Percentiles rank a stretch among this genome's conserved stretches.
Conservation (phyloP, 2,888 invertebrate species). For the Pterostichus niger region DNA sequence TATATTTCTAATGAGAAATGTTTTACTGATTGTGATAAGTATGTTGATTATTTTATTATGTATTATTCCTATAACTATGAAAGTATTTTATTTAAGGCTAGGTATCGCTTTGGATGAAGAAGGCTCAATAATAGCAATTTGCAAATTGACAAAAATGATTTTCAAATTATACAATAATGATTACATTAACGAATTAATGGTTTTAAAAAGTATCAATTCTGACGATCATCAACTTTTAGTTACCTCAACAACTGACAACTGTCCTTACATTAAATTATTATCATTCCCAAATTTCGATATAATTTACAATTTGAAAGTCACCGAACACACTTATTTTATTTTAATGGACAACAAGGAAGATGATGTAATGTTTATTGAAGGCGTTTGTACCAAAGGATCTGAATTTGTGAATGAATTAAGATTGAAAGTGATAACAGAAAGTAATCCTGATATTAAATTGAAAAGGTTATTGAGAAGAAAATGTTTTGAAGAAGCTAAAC, state of each 20-base stretch:
- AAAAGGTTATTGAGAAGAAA: conserved; percentile 76
- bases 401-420: conserved; percentile 72
- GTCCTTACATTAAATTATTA: conserved; percentile 65
- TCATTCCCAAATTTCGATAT: conserved; percentile 69
- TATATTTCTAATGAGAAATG: conserved; percentile 42
- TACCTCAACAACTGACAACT: conserved; percentile 62
- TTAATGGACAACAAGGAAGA: conserved; percentile 71
- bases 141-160: conserved; percentile 69
- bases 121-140: conserved; percentile 70
- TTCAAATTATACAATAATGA: conserved; percentile 68
- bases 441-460: conserved; percentile 77
- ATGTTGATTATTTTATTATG: conserved; percentile 51
- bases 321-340: conserved; percentile 70
- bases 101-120: conserved; percentile 69
- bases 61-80: conserved; percentile 4
- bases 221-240: conserved; percentile 51
- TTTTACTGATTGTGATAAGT: conserved; percentile 66
- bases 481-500: conserved; percentile 78
- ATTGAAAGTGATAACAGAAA: conserved; percentile 75
- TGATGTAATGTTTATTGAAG: conserved; percentile 71
- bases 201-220: conserved; percentile 68
- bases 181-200: conserved; percentile 70
- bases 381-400: conserved; percentile 52
- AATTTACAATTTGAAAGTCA: conserved; percentile 71
- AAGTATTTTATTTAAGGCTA: no score